Conservation (phyloP, 2,797 vertebrate genomes). For the Notamacropus eugenii region DNA sequence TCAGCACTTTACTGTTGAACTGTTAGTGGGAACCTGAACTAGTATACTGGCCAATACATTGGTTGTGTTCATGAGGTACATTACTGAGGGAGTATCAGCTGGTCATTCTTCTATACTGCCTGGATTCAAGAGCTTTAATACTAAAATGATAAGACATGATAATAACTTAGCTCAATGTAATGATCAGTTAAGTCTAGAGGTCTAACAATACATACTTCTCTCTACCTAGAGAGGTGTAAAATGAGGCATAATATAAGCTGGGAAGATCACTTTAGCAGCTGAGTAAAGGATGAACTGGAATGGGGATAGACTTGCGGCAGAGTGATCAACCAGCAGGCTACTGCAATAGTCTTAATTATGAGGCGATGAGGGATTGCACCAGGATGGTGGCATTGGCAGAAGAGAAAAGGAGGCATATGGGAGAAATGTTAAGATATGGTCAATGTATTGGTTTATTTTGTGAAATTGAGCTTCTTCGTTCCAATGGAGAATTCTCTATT, state of each 20-base stretch:
- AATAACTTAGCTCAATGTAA: not conserved
- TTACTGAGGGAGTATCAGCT: not conserved
- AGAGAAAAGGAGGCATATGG: too few species aligned
- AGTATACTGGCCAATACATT: not conserved
- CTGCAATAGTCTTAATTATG: too few species aligned
- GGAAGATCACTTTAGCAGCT: too few species aligned
- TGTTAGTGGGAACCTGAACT: not conserved
- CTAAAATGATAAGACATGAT: not conserved
- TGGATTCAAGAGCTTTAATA: not conserved
- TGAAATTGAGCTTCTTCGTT: not conserved
- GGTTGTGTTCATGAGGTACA: not conserved
- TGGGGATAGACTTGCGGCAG: too few species aligned
- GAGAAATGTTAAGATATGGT: not conserved
- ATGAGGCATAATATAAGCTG: not conserved
- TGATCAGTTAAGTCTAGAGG: not conserved
- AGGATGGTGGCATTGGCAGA: too few species aligned
- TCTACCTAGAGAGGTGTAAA: not conserved
- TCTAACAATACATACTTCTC: not conserved
- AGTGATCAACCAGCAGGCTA: too few species aligned
- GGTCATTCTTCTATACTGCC: not conserved
- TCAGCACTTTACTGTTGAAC: not conserved
- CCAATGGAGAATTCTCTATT: not conserved
- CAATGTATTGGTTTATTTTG: not conserved
- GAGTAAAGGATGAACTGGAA: too few species aligned
- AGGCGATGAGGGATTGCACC: too few species aligned